phyloP scores from a whole-genome alignment of 2,113 vertebrate genomes.

The Onychostruthus taczanowskii region DNA sequence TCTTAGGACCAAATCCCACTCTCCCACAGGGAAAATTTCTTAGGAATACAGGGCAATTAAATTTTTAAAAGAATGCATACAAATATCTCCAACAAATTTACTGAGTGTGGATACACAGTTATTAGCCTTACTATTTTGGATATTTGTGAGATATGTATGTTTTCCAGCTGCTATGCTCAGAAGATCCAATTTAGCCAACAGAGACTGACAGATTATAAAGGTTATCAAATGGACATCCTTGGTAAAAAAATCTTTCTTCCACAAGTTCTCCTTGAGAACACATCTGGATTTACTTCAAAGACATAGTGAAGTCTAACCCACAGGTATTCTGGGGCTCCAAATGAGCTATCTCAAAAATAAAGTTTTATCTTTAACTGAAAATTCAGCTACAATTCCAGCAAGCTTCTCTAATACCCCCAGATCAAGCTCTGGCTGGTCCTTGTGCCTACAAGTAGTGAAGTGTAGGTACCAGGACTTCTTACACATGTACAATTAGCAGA shows the following conservation, averaged over 20 bases:
- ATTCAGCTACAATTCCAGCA: background rate
- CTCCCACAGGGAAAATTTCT: background rate
- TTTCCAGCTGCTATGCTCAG: background rate
- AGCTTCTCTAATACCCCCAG: background rate
- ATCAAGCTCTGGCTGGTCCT: background rate
- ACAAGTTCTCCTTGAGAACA: background rate
- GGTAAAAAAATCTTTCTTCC: background rate
- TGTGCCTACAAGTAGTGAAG: background rate
- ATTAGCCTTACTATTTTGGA: background rate
- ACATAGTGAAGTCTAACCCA: background rate
- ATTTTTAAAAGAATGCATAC: background rate
- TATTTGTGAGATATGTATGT: background rate
- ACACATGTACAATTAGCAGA: background rate
- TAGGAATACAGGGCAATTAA: background rate
- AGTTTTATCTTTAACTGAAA: background rate
- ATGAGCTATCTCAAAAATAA: background rate
- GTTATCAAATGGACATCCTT: background rate
- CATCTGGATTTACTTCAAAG: background rate
- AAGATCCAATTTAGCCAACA: background rate
- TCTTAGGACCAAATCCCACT: background rate
- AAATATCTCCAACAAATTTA: background rate
- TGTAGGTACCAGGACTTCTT: background rate
- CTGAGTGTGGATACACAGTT: background rate
- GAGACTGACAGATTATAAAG: background rate
- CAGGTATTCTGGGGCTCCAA: background rate